Evolutionary conservation across 2,113 vertebrate species (phyloP).

Genomic region (Excalfactoria chinensis): DNA sequence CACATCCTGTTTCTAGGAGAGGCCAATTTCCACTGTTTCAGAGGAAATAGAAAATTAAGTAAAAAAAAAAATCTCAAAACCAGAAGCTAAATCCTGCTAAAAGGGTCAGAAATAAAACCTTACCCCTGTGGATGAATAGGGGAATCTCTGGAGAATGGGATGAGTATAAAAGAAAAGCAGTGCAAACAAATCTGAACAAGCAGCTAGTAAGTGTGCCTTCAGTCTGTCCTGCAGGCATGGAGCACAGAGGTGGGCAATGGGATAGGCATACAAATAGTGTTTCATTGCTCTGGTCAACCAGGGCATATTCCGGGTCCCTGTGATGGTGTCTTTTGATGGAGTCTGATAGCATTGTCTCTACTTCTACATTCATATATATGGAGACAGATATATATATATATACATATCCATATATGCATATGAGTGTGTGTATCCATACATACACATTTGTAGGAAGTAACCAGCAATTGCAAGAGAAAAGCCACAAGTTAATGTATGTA

Average conservation of each 20-base stretch:
- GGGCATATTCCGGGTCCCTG: not conserved
- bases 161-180: not conserved
- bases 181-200: not conserved
- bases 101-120: not conserved
- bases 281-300: not conserved
- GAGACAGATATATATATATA: rapidly evolving
- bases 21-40: constrained; percentile 12
- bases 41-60: not conserved
- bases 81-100: not conserved
- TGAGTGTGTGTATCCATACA: not conserved
- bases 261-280: not conserved
- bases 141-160: not conserved
- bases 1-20: constrained; percentile 22
- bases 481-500: constrained; percentile 40
- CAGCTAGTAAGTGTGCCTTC: not conserved
- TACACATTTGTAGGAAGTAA: not conserved
- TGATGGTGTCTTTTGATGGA: not conserved
- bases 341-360: not conserved
- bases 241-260: not conserved
- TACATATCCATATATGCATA: too few relatives aligned
- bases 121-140: not conserved
- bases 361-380: not conserved
- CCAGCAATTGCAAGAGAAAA: constrained; percentile 46
- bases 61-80: not conserved
- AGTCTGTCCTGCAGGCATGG: rapidly evolving